Evolutionary conservation across 2,113 vertebrate genomes (phyloP).

Genomic region (Myocastor coypus): DNA sequence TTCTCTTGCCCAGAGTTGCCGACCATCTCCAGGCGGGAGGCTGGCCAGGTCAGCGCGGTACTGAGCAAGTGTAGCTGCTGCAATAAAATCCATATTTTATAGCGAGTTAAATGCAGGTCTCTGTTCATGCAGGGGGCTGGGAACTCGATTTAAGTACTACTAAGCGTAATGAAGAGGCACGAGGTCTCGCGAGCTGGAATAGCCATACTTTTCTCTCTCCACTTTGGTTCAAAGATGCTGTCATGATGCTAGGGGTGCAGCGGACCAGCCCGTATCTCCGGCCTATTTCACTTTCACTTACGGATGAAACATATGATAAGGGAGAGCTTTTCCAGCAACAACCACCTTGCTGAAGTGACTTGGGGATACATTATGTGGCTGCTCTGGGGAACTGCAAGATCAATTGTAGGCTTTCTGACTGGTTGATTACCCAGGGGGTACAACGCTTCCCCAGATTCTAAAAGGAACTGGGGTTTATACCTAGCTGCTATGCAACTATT

Average conservation of each 20-base stretch:
- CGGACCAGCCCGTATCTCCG: constrained; percentile 22
- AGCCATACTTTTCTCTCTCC: constrained; percentile 63
- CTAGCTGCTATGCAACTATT: constrained; percentile 38
- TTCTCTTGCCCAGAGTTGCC: constrained; percentile 72
- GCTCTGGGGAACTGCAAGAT: not conserved
- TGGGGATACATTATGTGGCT: not conserved
- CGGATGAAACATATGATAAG: not conserved
- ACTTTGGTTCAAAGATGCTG: not conserved
- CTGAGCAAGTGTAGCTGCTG: constrained; percentile 83
- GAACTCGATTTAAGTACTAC: constrained; percentile 80
- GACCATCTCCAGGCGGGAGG: constrained; percentile 67
- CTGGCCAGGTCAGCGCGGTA: constrained; percentile 80
- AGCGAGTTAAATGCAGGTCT: constrained; percentile 83
- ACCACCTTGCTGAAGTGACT: not conserved
- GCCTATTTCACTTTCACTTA: constrained; percentile 58
- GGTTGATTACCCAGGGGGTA: not conserved
- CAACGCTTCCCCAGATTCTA: not conserved
- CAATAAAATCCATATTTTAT: constrained; percentile 91
- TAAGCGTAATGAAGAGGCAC: constrained; percentile 80
- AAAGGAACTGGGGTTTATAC: not conserved
- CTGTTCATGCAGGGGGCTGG: constrained; percentile 71
- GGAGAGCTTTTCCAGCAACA: not conserved
- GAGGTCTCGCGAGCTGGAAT: constrained; percentile 83
- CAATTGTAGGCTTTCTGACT: constrained; percentile 19
- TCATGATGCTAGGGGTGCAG: constrained; percentile 61